These are phyloP conservation scores for Onychostoma macrolepis DNA, from an alignment of 2,113 vertebrate genomes.

Conservation along the genomic window DNA sequence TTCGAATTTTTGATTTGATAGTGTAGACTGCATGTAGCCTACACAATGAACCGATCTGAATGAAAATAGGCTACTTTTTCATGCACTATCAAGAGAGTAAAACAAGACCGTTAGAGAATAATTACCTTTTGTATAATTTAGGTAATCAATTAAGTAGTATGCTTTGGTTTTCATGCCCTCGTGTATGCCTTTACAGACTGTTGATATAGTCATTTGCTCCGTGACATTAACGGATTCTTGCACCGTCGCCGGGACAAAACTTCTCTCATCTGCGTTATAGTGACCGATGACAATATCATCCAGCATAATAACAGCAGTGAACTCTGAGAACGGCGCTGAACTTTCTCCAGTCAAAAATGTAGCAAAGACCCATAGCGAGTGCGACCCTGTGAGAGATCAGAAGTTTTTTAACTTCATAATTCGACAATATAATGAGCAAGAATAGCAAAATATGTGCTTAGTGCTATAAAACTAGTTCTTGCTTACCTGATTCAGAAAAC, in stretches of 20 bases:
- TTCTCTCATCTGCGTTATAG: neutral
- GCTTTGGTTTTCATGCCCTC: conserved; percentile 38
- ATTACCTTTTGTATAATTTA: conserved; percentile 17
- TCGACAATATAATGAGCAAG: neutral
- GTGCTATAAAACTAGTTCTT: neutral
- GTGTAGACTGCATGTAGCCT: neutral
- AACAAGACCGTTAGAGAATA: neutral
- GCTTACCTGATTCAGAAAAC: conserved; percentile 1
- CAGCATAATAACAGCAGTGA: neutral
- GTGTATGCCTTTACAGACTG: conserved; percentile 24
- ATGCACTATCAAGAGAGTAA: neutral
- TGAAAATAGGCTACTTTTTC: neutral
- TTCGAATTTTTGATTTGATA: neutral
- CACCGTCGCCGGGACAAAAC: neutral
- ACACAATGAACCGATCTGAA: neutral
- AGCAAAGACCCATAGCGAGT: conserved; percentile 17
- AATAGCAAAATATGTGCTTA: neutral
- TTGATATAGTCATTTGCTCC: neutral
- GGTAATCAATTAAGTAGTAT: neutral
- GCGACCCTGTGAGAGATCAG: neutral
- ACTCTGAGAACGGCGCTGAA: neutral
- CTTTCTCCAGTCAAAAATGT: conserved; percentile 12
- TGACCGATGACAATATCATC: conserved; percentile 33
- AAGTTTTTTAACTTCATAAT: neutral
- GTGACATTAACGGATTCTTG: conserved; percentile 19